phyloP scores from a whole-genome alignment of 1,140 invertebrate genomes.

The Ceratina australensis region DNA sequence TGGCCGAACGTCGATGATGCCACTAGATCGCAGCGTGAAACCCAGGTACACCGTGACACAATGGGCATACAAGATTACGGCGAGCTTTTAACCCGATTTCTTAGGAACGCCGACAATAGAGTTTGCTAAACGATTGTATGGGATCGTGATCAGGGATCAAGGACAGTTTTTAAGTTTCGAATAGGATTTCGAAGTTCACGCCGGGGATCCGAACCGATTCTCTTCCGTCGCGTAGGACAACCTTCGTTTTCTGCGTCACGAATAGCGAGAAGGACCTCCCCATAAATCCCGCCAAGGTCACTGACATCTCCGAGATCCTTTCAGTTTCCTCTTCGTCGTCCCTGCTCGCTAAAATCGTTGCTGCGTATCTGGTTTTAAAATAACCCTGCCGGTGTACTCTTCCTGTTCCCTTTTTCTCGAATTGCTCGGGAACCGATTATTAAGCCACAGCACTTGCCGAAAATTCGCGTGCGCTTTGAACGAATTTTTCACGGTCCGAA shows the following conservation, averaged over 20 bases:
- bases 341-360: slow-evolving; percentile 21
- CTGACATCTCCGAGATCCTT: slow-evolving; percentile 36
- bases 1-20: slow-evolving; percentile 7
- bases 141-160: slow-evolving; percentile 20
- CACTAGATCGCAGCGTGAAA: background rate
- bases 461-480: background rate
- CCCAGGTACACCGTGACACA: background rate
- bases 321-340: slow-evolving; percentile 40
- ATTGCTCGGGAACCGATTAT: slow-evolving; percentile 10
- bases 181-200: slow-evolving; percentile 59
- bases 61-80: slow-evolving; percentile 3
- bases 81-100: slow-evolving; percentile 31
- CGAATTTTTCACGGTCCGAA: background rate
- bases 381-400: slow-evolving; percentile 36
- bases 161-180: slow-evolving; percentile 8
- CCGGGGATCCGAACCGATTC: slow-evolving; percentile 53
- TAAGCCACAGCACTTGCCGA: background rate
- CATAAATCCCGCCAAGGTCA: slow-evolving; percentile 71
- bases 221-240: slow-evolving; percentile 31
- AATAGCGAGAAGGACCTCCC: slow-evolving; percentile 57
- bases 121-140: slow-evolving; percentile 15
- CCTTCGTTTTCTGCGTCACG: slow-evolving; percentile 62
- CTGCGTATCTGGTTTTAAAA: slow-evolving; percentile 46
- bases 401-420: slow-evolving; percentile 39
- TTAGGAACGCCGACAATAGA: background rate